phyloP scores from a whole-genome alignment of 53 echinoderm and acorn worm genomes.

The Mesocentrotus franciscanus region DNA sequence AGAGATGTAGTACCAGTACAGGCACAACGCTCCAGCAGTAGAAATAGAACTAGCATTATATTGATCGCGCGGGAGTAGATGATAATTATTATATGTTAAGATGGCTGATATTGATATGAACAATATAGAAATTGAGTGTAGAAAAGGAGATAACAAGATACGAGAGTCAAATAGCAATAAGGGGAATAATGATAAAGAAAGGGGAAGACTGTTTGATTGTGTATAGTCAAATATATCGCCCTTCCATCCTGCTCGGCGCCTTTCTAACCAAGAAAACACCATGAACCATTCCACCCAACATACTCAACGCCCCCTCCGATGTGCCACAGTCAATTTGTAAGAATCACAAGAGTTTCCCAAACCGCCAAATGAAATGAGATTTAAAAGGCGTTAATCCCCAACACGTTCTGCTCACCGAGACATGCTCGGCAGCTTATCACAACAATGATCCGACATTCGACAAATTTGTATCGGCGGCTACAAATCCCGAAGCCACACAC shows the following conservation, averaged over 20 bases:
- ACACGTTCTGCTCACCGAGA: conserved; percentile 42
- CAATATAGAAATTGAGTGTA: too few species aligned
- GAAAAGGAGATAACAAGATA: too few species aligned
- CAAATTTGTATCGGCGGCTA: conserved; percentile 65
- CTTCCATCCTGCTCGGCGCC: neutral
- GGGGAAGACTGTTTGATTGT: too few species aligned
- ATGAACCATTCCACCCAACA: neutral
- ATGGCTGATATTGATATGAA: too few species aligned
- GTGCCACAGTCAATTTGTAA: neutral
- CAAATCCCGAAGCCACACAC: conserved; percentile 29
- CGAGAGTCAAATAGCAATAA: neutral
- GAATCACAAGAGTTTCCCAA: neutral
- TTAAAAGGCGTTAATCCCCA: conserved; percentile 55
- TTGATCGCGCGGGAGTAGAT: too few species aligned
- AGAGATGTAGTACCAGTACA: conserved; percentile 1
- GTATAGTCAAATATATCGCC: neutral
- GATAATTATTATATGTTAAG: too few species aligned
- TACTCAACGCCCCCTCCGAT: neutral
- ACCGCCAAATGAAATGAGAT: neutral
- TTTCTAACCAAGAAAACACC: neutral
- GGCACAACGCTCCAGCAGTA: neutral
- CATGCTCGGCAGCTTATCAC: conserved; percentile 52
- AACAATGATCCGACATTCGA: conserved; percentile 52
- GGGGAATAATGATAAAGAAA: too few species aligned
- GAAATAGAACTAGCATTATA: too few species aligned